Evolutionary conservation across 2,888 invertebrate species (phyloP).

Genomic region (Marronus borbonicus): DNA sequence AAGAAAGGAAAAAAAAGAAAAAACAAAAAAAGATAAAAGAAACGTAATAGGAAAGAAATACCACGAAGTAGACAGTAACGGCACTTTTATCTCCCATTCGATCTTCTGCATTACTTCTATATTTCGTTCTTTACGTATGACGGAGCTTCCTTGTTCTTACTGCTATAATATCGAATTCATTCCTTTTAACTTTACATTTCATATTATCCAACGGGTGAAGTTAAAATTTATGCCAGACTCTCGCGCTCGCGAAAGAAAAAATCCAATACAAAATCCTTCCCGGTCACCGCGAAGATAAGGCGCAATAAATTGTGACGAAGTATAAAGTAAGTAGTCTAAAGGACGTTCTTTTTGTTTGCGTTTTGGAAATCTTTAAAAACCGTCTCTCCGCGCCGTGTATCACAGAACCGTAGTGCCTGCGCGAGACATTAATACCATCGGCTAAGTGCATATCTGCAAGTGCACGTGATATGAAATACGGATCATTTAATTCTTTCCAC

Average conservation of each 20-base stretch:
- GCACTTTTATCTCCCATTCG: too few relatives aligned
- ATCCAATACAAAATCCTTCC: not conserved
- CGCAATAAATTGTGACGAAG: not conserved
- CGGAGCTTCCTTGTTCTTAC: not conserved
- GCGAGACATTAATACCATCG: slow-evolving; percentile 1
- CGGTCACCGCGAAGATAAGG: not conserved
- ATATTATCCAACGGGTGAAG: not conserved
- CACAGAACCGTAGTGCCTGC: not conserved
- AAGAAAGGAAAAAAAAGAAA: too few relatives aligned
- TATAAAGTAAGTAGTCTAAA: slow-evolving; percentile 5
- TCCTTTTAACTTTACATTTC: slow-evolving; percentile 13
- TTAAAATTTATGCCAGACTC: not conserved
- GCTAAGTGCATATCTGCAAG: slow-evolving; percentile 21
- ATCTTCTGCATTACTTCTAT: too few relatives aligned
- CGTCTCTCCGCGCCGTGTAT: not conserved
- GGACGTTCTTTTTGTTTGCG: not conserved
- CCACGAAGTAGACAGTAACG: too few relatives aligned
- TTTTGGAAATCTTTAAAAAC: slow-evolving; percentile 7
- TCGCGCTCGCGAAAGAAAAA: not conserved
- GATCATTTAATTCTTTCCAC: slow-evolving; percentile 1
- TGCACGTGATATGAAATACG: slow-evolving; percentile 17
- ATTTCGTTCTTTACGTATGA: not conserved
- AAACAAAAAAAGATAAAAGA: too few relatives aligned
- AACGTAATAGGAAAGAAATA: too few relatives aligned
- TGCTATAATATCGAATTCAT: not conserved